Evolutionary conservation across 2,113 vertebrate species (phyloP).

Genomic region (Petroica traversi): DNA sequence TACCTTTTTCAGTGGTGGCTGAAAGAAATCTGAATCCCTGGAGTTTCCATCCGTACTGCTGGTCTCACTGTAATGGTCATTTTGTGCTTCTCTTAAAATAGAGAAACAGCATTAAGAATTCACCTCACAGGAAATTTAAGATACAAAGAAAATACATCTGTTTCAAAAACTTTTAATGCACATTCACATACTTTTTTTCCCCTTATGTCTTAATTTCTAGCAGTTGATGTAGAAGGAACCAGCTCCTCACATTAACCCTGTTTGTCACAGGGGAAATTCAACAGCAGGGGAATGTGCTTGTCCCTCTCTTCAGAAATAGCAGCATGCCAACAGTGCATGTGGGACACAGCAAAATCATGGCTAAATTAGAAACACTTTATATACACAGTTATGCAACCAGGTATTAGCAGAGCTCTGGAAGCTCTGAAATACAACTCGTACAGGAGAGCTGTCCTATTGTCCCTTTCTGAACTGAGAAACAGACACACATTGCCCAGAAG

Average conservation of each 20-base stretch:
- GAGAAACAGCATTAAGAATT: constrained; percentile 58
- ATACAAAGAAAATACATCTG: constrained; percentile 31
- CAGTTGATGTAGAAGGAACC: not conserved
- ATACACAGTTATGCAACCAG: not conserved
- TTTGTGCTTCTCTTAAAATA: constrained; percentile 84
- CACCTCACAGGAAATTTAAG: constrained; percentile 52
- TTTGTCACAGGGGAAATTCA: not conserved
- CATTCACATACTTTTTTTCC: not conserved
- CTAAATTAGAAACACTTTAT: not conserved
- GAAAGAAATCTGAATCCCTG: constrained; percentile 92
- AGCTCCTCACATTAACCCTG: not conserved
- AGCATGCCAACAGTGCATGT: not conserved
- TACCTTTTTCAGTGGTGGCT: constrained; percentile 94
- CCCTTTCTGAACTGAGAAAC: not conserved
- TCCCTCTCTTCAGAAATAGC: not conserved
- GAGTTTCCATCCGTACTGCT: constrained; percentile 91
- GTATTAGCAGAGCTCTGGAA: not conserved
- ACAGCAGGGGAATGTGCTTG: not conserved
- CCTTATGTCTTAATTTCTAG: not conserved
- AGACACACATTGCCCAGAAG: not conserved
- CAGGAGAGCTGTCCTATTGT: not conserved
- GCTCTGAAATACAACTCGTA: not conserved
- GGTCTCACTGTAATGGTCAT: constrained; percentile 89
- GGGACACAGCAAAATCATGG: not conserved
- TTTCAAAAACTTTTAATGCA: constrained; percentile 10